Evolutionary conservation across 2,888 invertebrate species (phyloP), one percentile per base, ranked within the genome.

Genomic region (Tineola bisselliella): DNA sequence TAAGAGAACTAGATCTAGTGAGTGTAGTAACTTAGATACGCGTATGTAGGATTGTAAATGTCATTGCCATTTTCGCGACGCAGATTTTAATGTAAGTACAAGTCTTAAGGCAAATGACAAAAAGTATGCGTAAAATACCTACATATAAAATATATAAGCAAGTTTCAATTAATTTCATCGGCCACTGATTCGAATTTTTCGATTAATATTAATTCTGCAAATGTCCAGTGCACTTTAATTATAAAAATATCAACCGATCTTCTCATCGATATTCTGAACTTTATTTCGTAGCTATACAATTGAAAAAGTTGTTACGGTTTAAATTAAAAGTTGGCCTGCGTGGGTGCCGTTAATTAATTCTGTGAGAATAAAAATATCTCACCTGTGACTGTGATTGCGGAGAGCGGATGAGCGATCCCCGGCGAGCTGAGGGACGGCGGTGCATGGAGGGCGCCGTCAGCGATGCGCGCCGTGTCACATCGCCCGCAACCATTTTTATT

Each of bases 351-450:
- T 38, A 38, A 38, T 38, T 38, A n/a, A 38, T 12, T 38, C 38
- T 38, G 38, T 38, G 11, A 10, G 2, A 38, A 38, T 38, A 38
- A 38, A 38, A 38, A 38, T 38, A 38, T 38, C 38, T 68, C 69
- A 84, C 86, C 80, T 87, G 80, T 64, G 87, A 87, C 64, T 81
- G 76, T 63, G 89, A 79, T 64, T 88, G 88, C 17, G 89, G 82
- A 66, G 87, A 77, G 65, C 88, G 89, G 66, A 89, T 88, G 62
- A 88, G 80, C 33, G 91, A 89, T 62, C 91, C 90, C 62, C 90
- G 86, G 11, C 89, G 73, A 48, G 88, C 83, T 0, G 90, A 90
- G 43, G 87, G 84, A 65, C 88, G 87, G 65, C 88, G 87, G 67
- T 87, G 86, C 86, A 84, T 87, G 48, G 86, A 86, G 65, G 78